Evolutionary conservation across 2,113 vertebrate genomes (phyloP), one percentile per base, ranked within the genome.

Genomic region (Lota lota): DNA sequence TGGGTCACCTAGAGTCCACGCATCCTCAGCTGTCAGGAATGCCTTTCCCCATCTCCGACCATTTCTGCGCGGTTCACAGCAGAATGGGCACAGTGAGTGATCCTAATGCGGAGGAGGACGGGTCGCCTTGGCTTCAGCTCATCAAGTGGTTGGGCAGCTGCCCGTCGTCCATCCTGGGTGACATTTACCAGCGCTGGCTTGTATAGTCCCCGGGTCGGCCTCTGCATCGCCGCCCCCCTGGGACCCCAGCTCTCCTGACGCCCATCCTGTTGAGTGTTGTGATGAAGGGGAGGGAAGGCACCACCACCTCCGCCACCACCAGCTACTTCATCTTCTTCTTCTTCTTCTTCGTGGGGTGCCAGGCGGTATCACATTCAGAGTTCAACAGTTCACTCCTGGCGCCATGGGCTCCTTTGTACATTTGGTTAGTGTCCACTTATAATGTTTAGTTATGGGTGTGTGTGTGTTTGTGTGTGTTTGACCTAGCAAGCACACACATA

Each of bases 311-410:
- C 40, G 12, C 12, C 40, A 47, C 12, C 40, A 47, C 75, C 5
- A 61, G 47, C 69, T 77, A 70, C 33, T n/a, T 6, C 22, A 78
- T 88, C 86, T 88, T 88, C 88, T 86, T 85, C 75, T 74, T 72
- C 75, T 75, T 74, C 70, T 79, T 69, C 40, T 47, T 74, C 75
- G 77, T 75, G 85, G 74, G 62, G 56, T 80, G 70, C 79, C 80
- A 70, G 21, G 72, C 77, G 79, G 79, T n/a, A 88, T 91, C 90
- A 84, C 82, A 81, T 90, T 91, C 84, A 33, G 78, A 90, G 92
- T 91, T 93, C 91, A 92, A 81, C 82, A 90, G 90, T 91, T 92
- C 91, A 84, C 69, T 59, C 19, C n/a, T 33, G 28, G 28, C 28
- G 7, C 28, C 28, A 33, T 5, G 28, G 28, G 28, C 28, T 33